phyloP scores from a whole-genome alignment of 92 coral and sea anemone species.

The Palythoa grandiflora region DNA sequence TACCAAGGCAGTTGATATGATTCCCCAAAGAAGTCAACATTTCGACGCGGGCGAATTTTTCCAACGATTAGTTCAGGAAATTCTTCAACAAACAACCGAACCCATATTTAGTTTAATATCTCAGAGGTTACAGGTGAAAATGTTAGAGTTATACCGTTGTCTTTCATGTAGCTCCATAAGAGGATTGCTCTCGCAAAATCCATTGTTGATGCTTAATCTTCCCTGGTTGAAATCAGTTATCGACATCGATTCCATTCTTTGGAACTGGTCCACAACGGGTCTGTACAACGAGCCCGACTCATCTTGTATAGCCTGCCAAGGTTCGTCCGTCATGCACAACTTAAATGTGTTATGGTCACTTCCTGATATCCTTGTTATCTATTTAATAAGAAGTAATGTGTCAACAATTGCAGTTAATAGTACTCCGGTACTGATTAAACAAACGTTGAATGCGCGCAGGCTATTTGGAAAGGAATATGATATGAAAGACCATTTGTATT shows the following conservation, averaged over 20 bases:
- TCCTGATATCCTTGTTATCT: constrained; percentile 1
- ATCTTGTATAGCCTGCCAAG: background rate
- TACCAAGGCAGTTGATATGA: background rate
- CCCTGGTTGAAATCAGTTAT: background rate
- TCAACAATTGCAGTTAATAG: background rate
- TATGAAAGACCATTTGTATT: background rate
- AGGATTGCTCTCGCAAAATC: background rate
- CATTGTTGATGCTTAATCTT: background rate
- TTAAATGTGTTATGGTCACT: background rate
- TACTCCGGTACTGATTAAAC: background rate
- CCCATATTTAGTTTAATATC: background rate
- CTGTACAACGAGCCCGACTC: background rate
- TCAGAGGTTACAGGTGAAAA: background rate
- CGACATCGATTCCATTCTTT: constrained; percentile 20
- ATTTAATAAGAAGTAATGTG: background rate
- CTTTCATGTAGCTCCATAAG: constrained; percentile 1
- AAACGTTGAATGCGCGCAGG: background rate
- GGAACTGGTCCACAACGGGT: constrained; percentile 9
- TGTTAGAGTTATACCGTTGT: background rate
- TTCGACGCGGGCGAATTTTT: constrained; percentile 7
- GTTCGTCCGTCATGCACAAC: background rate
- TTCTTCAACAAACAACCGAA: background rate
- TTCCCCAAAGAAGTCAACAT: background rate
- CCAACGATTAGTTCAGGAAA: background rate
- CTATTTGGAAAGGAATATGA: constrained; percentile 4